Evolutionary conservation across 1,140 invertebrate genomes (phyloP).

Genomic region (Penaeus indicus): DNA sequence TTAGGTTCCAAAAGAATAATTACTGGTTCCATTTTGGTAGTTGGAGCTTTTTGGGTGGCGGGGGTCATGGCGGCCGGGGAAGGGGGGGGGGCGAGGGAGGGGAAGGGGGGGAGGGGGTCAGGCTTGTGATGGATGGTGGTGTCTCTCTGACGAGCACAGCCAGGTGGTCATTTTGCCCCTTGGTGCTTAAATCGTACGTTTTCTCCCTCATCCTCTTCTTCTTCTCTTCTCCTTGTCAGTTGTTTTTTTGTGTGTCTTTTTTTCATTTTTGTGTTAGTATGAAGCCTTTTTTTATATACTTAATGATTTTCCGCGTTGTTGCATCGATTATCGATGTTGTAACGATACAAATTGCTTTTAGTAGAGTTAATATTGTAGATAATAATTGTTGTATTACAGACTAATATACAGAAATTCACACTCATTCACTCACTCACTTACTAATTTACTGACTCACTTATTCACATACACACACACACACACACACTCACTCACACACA

Average conservation of each 20-base stretch:
- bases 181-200: too few species aligned
- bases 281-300: too few species aligned
- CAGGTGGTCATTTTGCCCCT: neutral
- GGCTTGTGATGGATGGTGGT: slow-evolving; percentile 12
- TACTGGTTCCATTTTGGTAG: slow-evolving; percentile 25
- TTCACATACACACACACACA: too few species aligned
- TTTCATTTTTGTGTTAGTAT: neutral
- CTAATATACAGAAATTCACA: neutral
- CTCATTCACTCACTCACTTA: slow-evolving; percentile 8
- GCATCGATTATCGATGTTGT: too few species aligned
- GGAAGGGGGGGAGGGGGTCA: neutral
- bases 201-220: slow-evolving; percentile 5
- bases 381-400: too few species aligned
- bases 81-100: neutral
- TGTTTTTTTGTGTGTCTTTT: neutral
- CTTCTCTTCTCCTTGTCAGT: neutral
- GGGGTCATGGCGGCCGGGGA: neutral
- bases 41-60: slow-evolving; percentile 18
- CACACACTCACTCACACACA: too few species aligned
- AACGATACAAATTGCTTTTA: too few species aligned
- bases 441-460: neutral
- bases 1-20: slow-evolving; percentile 22
- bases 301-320: too few species aligned
- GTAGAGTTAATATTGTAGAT: too few species aligned
- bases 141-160: slow-evolving; percentile 27